Percentiles rank a stretch among this genome's conserved stretches.
These are phyloP conservation scores for Meandrusa payeni DNA, from an alignment of 2,888 invertebrate species.

Conservation along the genomic window DNA sequence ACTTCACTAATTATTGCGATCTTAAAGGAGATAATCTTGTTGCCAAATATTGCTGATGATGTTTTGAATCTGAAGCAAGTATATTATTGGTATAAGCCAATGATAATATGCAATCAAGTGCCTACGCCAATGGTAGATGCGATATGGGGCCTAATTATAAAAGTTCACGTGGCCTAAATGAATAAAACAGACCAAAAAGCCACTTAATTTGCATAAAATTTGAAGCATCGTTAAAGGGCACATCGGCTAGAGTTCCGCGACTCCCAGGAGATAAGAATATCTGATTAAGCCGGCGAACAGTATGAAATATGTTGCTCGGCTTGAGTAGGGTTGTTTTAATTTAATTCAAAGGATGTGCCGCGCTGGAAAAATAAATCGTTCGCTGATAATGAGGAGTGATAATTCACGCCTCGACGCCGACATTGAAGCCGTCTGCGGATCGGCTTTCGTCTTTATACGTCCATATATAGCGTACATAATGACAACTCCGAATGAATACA, in stretches of 20 bases:
- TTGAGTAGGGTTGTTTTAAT: constrained; percentile 57
- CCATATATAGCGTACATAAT: constrained; percentile 11
- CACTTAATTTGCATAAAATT: constrained; percentile 66
- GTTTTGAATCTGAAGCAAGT: too few species aligned
- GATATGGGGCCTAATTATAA: constrained; percentile 17
- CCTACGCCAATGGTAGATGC: too few species aligned
- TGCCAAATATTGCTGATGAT: too few species aligned
- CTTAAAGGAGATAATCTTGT: too few species aligned
- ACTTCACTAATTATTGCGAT: too few species aligned
- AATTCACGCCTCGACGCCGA: constrained; percentile 47
- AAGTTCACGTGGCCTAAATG: constrained; percentile 37
- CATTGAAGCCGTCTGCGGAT: constrained; percentile 23
- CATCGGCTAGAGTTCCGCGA: constrained; percentile 29
- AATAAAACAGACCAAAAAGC: constrained; percentile 36
- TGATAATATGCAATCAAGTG: too few species aligned
- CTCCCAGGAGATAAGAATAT: constrained; percentile 37
- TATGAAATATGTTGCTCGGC: constrained; percentile 56
- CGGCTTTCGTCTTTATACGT: constrained; percentile 7
- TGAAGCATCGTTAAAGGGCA: constrained; percentile 38
- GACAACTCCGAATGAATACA: not conserved
- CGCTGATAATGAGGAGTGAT: constrained; percentile 61
- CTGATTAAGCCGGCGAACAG: constrained; percentile 40
- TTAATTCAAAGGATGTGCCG: constrained; percentile 67
- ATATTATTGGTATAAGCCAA: too few species aligned
- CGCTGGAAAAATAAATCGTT: constrained; percentile 52